Percentiles rank a stretch among this genome's conserved stretches.
These are phyloP conservation scores for honey bee (Apis mellifera) DNA, from an alignment of 1,140 invertebrate species.

Conservation along the genomic window Amel_HAv3.1 CM009936.2:10287001-10287500, in stretches of 20 bases:
- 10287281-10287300: background rate
- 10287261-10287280: constrained; percentile 20
- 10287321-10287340: constrained; percentile 35
- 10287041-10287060: constrained; percentile 8
- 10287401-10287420: too few relatives aligned
- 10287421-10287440: too few relatives aligned
- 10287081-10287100: constrained; percentile 54
- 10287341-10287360: background rate
- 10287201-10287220: constrained; percentile 49
- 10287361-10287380: background rate
- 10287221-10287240: constrained; percentile 27
- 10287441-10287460: background rate
- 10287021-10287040: too few relatives aligned
- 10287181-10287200: constrained; percentile 63
- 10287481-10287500: background rate
- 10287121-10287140: constrained; percentile 35
- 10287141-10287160: constrained; percentile 56
- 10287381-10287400: constrained; percentile 10
- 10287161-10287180: constrained; percentile 61
- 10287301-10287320: constrained; percentile 10
- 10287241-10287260: constrained; percentile 6
- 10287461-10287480: background rate
- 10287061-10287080: constrained; percentile 41
- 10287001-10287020: constrained; percentile 18
- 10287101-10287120: constrained; percentile 58